phyloP scores from a whole-genome alignment of 2,113 vertebrate species.

The Oxyruncus cristatus region DNA sequence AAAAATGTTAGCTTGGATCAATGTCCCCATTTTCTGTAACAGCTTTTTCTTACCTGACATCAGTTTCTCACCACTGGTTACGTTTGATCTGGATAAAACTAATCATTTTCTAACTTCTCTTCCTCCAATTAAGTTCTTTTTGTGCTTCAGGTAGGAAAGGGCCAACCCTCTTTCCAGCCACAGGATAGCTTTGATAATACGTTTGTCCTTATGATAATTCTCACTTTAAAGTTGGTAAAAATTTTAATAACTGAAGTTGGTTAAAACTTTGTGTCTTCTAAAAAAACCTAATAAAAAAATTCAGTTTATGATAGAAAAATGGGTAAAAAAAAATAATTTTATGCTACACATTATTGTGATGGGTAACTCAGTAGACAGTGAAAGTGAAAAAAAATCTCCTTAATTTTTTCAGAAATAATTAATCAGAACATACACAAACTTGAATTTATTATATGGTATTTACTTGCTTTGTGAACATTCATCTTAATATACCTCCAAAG shows the following conservation, averaged over 20 bases:
- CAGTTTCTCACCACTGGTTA: not conserved
- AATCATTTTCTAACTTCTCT: not conserved
- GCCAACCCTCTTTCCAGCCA: not conserved
- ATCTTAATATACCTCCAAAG: not conserved
- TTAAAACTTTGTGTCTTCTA: not conserved
- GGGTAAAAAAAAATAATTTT: not conserved
- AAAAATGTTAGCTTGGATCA: not conserved
- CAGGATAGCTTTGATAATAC: not conserved
- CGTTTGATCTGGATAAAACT: not conserved
- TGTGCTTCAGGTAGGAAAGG: not conserved
- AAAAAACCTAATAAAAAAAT: not conserved
- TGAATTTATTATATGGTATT: not conserved
- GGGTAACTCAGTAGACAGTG: not conserved
- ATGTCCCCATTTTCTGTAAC: not conserved
- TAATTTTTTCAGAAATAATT: not conserved
- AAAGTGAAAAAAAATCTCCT: not conserved
- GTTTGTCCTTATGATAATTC: not conserved
- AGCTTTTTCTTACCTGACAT: not conserved
- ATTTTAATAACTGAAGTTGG: not conserved
- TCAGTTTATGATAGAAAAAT: not conserved
- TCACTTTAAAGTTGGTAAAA: not conserved
- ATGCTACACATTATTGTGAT: not conserved
- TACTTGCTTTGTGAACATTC: not conserved
- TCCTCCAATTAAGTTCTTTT: not conserved
- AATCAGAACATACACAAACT: not conserved